Percentiles rank a stretch among this genome's conserved stretches.
Evolutionary conservation across 2,888 invertebrate genomes (phyloP).

Genomic region (Philonicus albiceps): DNA sequence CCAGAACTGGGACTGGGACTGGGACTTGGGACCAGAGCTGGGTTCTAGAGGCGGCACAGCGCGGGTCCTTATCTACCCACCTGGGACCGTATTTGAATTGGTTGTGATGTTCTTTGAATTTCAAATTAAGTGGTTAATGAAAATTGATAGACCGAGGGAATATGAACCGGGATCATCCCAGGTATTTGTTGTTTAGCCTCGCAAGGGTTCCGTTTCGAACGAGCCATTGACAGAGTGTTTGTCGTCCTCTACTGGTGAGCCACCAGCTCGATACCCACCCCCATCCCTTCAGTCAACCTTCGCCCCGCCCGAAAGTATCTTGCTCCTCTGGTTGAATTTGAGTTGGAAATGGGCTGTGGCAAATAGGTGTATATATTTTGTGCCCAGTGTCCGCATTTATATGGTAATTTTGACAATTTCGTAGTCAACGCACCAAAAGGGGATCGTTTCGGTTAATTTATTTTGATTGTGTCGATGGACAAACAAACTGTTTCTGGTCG

Average conservation of each 20-base stretch:
- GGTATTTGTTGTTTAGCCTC: constrained; percentile 31
- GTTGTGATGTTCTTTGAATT: constrained; percentile 48
- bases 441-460: constrained; percentile 37
- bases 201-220: constrained; percentile 30
- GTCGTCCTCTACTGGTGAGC: neutral
- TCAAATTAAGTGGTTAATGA: constrained; percentile 49
- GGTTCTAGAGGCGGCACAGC: neutral
- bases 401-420: constrained; percentile 38
- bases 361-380: neutral
- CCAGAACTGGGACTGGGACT: neutral
- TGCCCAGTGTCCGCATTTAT: constrained; percentile 31
- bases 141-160: constrained; percentile 46
- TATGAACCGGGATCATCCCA: constrained; percentile 41
- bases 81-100: constrained; percentile 41
- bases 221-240: constrained; percentile 20
- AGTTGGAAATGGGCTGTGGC: neutral
- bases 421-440: constrained; percentile 16
- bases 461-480: constrained; percentile 29
- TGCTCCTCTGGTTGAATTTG: neutral
- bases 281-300: neutral
- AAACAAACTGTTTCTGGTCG: neutral
- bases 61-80: constrained; percentile 32
- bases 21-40: neutral
- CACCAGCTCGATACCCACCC: neutral
- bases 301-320: neutral